Base-by-base conservation (phyloP, 2,797 vertebrate species). In the Anguilla obscura region DNA sequence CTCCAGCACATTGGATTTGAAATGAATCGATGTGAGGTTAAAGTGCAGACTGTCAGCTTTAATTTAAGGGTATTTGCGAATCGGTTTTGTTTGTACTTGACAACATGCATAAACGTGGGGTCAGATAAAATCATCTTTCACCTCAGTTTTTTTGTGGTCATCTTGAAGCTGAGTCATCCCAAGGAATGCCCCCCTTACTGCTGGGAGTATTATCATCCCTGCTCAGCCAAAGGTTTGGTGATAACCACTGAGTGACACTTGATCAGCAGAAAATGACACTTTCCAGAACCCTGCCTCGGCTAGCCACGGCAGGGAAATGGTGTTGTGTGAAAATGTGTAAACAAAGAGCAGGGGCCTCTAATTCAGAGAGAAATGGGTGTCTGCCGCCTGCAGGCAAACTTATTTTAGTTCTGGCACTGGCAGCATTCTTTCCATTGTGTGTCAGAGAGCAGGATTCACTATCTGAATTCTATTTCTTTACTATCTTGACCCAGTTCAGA, bases 181-280 rank as follows among this genome's bases (percentile, higher is more conserved):
- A 12, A 82, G 79, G 45, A 82, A 50, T 50, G 4, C 79, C 36
- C 30, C 45, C 79, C 36, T 16, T 1, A 24, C 36, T 21, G 40
- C 40, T 91, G 87, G 86, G 86, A 89, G 86, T 90, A 90, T 93
- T 93, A 95, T 95, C 94, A 94, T 69, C 85, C 86, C 87, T 89
- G 89, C 88, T 45, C 89, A 88, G 87, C 87, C 89, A 90, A 87
- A 90, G 36, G 88, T 76, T 87, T 85, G 93, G 94, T 94, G 95
- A 94, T 52, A 90, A 91, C 87, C 89, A 92, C 76, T 89, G 93
- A 94, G 95, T 95, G 95, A 94, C 93, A 93, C 93, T 94, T 48
- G 90, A 95, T 94, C 93, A 92, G 93, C 92, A 94, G 94, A 91
- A 92, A 90, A 89, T 90, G 93, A 96, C 95, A 92, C 90, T 94